Evolutionary conservation across 2,888 invertebrate species (phyloP), one percentile per base, ranked within the genome.

Genomic region (Hypomecis punctinalis): DNA sequence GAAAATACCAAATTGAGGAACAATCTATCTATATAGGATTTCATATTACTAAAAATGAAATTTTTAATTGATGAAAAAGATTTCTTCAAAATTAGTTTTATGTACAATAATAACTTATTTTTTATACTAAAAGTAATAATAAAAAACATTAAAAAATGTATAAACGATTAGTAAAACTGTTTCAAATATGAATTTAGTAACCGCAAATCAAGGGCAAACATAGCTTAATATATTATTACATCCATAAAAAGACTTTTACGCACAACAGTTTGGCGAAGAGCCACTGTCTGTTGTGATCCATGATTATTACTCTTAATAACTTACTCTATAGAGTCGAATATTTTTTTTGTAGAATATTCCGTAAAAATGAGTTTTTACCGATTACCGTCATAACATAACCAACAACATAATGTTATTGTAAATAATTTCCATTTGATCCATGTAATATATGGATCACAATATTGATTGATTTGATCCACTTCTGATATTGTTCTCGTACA

Each of bases 241-340:
- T 52, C 8, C n/a, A 56, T 65, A 61, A 65, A 55, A 43, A 43
- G 53, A 46, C 46, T 51, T 49, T 47, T 51, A 47, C 45, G 5
- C 7, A 51, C 40, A 40, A 42, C 49, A 58, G 59, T 57, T 65
- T 67, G 69, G 67, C 67, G 54, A 43, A 10, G 51, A 60, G 65
- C 65, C 69, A 67, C 48, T 56, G 33, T 60, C 23, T 61, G 51
- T 54, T 23, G 45, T 58, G 63, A 56, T 60, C 58, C 61, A 61
- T 74, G 67, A 71, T 63, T 66, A 66, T 64, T 61, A 67, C 54
- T 66, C 68, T 43, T 72, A 69, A 66, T 67, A 71, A 59, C 55
- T 64, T 55, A 55, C 39, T 60, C 46, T n/a, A 40, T 10, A 47
- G 33, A 56, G 33, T 42, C 58, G 53, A 53, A 53, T 53, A 58